Evolutionary conservation across 2,888 invertebrate species (phyloP).

Genomic region (Cinara cedri): DNA sequence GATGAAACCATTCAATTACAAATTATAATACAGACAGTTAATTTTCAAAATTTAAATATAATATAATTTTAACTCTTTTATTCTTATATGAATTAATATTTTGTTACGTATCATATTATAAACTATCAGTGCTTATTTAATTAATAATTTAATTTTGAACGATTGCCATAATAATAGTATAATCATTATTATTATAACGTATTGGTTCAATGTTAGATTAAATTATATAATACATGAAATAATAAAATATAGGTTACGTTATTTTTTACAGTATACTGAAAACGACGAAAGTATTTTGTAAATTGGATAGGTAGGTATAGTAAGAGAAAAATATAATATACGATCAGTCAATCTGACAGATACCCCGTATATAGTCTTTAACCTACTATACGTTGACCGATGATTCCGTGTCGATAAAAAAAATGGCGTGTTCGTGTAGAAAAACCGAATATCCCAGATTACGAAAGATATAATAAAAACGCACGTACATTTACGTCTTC

Average conservation of each 20-base stretch:
- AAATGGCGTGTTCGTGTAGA: constrained; percentile 20
- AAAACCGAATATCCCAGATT: not conserved
- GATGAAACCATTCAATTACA: too few relatives aligned
- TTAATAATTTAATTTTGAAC: too few relatives aligned
- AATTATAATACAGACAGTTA: too few relatives aligned
- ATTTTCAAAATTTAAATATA: too few relatives aligned
- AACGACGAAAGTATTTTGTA: not conserved
- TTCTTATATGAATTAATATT: too few relatives aligned
- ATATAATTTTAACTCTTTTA: too few relatives aligned
- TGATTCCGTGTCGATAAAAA: constrained; percentile 7
- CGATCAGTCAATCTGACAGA: constrained; percentile 11
- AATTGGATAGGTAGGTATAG: constrained; percentile 10
- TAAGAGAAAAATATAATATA: not conserved
- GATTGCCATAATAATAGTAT: not conserved
- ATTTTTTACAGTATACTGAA: not conserved
- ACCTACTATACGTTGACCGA: not conserved
- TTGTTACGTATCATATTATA: too few relatives aligned
- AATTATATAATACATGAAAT: not conserved
- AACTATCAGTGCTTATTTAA: too few relatives aligned
- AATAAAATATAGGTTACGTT: not conserved
- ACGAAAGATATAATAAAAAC: not conserved
- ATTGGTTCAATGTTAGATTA: not conserved
- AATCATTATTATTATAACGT: not conserved
- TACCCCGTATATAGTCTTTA: constrained; percentile 1
- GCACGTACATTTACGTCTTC: too few relatives aligned